Base-by-base conservation (phyloP, 2,113 vertebrate genomes). In the Garra rufa region DNA sequence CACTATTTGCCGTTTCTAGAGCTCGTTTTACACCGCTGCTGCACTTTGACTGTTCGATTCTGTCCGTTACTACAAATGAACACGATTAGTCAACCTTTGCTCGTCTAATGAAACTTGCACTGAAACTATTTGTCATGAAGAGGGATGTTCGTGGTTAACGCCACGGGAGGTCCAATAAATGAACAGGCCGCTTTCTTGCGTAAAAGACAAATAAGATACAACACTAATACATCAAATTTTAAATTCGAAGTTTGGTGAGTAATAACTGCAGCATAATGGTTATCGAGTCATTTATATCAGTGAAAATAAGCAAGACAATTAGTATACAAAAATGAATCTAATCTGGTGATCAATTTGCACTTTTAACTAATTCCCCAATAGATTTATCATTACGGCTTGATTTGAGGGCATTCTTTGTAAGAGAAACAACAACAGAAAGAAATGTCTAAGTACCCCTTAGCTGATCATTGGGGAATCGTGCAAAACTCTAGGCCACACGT, bases 221-320 rank as follows among this genome's bases (percentile, higher is more conserved):
- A 95, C 93, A 87, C 91, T 93, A 92, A 94, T 93, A 94, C 94
- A 94, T 94, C 93, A 94, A 93, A 94, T 92, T 94, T 95, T 94
- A 93, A 94, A 94, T 93, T 92, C 91, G 91, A 92, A 88, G 92
- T 94, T 94, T 93, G 92, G 94, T 94, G 92, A 95, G 93, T 94
- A 95, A 90, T 86, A 94, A 93, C 96, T 96, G 96, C 94, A 98
- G 97, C 96, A 98, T 96, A 97, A 96, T 92, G 95, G 96, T 96
- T 95, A 89, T 92, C 89, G 91, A 93, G 91, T 95, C 89, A 90
- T n/a, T n/a, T n/a, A n/a, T n/a, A n/a, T n/a, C n/a, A 91, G 87
- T 93, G 92, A 94, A 94, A 96, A 92, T 95, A 93, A 94, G 93
- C 91, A 93, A 94, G 92, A 94, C 93, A 94, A 88, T 95, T 92